Percentiles rank a stretch among this genome's conserved stretches.
These are phyloP conservation scores for Lithophane socia DNA, from an alignment of 2,888 invertebrate species.

Conservation along the genomic window DNA sequence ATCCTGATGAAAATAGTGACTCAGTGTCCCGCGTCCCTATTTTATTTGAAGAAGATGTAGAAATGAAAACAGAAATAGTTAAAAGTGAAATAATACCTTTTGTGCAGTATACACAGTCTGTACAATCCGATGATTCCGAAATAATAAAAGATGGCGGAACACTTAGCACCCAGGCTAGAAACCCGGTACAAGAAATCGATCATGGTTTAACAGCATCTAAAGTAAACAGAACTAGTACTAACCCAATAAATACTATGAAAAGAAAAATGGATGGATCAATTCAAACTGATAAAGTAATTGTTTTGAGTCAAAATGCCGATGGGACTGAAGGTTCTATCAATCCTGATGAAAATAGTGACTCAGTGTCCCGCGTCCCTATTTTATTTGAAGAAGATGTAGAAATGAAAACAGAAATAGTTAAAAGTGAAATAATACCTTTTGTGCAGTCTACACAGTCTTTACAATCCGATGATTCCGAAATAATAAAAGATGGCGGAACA, in stretches of 20 bases:
- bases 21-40: too few relatives aligned
- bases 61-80: constrained; percentile 12
- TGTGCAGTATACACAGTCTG: not conserved
- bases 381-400: too few relatives aligned
- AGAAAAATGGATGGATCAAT: not conserved
- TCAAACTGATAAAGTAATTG: constrained; percentile 39
- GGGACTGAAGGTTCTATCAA: too few relatives aligned
- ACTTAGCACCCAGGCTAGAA: not conserved
- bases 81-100: constrained; percentile 21
- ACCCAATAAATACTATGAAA: not conserved
- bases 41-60: not conserved
- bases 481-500: too few relatives aligned
- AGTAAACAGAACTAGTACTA: not conserved
- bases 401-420: too few relatives aligned
- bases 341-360: too few relatives aligned
- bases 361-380: too few relatives aligned
- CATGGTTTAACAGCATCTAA: not conserved
- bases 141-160: not conserved
- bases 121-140: not conserved
- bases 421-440: too few relatives aligned
- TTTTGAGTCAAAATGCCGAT: not conserved
- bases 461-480: too few relatives aligned
- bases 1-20: not conserved
- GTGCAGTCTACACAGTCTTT: too few relatives aligned
- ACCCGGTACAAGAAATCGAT: not conserved